Evolutionary conservation across 2,888 invertebrate genomes (phyloP), one percentile per base, ranked within the genome.

Genomic region (Chrysolina oricalcia): DNA sequence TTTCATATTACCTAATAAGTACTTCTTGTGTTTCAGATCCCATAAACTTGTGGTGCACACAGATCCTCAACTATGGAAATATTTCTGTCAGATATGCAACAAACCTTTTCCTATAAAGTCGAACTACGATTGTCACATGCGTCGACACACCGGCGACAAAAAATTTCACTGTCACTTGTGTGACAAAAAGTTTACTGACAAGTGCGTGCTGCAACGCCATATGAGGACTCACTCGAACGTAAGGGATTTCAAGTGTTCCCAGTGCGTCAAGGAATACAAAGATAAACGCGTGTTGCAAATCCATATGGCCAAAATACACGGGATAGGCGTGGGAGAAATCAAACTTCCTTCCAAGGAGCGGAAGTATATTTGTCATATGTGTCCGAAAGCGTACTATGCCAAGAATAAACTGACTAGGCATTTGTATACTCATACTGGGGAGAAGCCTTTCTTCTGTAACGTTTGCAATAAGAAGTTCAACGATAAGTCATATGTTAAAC

Each of bases 231-330:
- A 86, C 76, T 85, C 86, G 0, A 83, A 83, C 53, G 81, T 84
- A 4, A 79, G 84, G 35, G 84, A 83, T 19, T 84, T 81, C 63
- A 83, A 83, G 65, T 92, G 92, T 81, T 85, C 89, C 15, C 90
- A 91, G 80, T 92, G 92, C 80, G 87, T 87, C 59, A 88, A 89
- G 70, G 91, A 91, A 81, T 91, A 91, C 83, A 89, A 89, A 78
- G 90, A 91, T 0, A 84, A 90, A 80, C 72, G 84, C 27, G 83
- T 84, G 9, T 76, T 84, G 77, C 82, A 80, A 74, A 80, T 83
- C 13, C 83, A 84, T 43, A 83, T 83, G 82, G 83, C 81, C 0
- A 84, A 81, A 73, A 72, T 80, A 19, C 83, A 89, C 89, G 87
- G 63, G 1, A 71, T 81, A 40, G 83, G 80, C 5, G 53, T 83